A percentile compares a stretch with the other conserved stretches of the same genome.
phyloP scores from a whole-genome alignment of 1,140 invertebrate species.

The Bombus waltoni region DNA sequence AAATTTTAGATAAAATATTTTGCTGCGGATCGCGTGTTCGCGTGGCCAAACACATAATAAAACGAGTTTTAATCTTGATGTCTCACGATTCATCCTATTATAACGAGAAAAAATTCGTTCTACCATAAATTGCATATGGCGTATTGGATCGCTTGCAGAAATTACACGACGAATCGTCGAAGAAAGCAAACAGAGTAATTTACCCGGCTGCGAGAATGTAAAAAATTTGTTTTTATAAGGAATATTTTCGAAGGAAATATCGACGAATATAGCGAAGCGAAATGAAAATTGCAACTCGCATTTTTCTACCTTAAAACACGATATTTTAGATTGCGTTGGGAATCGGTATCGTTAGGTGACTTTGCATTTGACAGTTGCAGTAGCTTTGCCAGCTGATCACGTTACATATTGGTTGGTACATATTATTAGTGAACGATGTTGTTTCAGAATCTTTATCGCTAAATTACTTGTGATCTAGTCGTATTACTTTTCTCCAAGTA shows the following conservation, averaged over 20 bases:
- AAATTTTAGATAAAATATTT: neutral
- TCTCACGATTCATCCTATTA: neutral
- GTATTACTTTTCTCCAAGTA: neutral
- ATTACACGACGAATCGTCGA: neutral
- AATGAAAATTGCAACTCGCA: neutral
- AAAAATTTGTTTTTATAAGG: neutral
- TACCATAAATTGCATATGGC: neutral
- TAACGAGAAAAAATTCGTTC: neutral
- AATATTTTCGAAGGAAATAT: neutral
- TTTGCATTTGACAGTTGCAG: neutral
- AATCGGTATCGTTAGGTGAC: no score
- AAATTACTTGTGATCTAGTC: neutral
- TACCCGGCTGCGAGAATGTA: neutral
- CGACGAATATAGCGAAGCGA: neutral
- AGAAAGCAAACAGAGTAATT: neutral
- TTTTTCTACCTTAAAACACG: neutral
- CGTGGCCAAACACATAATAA: neutral
- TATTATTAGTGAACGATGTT: neutral
- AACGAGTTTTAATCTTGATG: neutral
- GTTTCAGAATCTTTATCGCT: neutral
- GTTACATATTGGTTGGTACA: neutral
- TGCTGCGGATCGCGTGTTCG: no score
- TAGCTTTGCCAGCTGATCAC: neutral
- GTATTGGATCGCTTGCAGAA: slow-evolving; percentile 5
- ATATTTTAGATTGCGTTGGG: neutral